Percentiles rank a stretch among this genome's conserved stretches.
These are phyloP conservation scores for Drosophila buzzatii DNA, from an alignment of 2,888 invertebrate species.

Conservation along the genomic window DNA sequence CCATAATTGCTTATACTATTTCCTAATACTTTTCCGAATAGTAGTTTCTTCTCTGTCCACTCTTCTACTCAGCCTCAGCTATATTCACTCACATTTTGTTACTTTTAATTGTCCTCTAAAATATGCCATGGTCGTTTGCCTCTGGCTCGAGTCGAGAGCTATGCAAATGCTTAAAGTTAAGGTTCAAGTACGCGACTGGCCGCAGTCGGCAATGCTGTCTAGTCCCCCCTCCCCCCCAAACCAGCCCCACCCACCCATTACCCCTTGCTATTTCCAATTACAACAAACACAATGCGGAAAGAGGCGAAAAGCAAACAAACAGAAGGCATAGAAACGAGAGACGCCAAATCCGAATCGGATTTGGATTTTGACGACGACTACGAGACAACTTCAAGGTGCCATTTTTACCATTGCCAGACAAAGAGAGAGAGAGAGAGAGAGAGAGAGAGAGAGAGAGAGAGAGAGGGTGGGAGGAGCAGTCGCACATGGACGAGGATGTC, in stretches of 20 bases:
- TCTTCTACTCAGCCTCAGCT: background rate
- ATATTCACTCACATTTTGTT: conserved; percentile 27
- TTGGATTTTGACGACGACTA: conserved; percentile 51
- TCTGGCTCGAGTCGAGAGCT: conserved; percentile 52
- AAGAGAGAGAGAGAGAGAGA: conserved; percentile 14
- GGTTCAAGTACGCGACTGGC: conserved; percentile 54
- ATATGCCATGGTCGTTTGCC: conserved; percentile 36
- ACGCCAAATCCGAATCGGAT: conserved; percentile 46
- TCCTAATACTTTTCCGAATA: background rate
- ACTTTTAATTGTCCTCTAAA: conserved; percentile 66
- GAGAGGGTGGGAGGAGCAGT: conserved; percentile 2
- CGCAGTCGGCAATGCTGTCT: conserved; percentile 35
- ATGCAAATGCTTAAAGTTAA: conserved; percentile 65
- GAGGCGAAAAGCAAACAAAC: conserved; percentile 22
- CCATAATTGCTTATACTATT: background rate
- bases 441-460: conserved; percentile 13
- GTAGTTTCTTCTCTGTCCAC: background rate
- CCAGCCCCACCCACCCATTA: background rate
- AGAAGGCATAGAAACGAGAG: conserved; percentile 18
- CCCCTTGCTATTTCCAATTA: conserved; percentile 41
- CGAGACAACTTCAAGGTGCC: conserved; percentile 53
- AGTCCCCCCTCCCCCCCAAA: background rate
- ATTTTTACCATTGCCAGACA: conserved; percentile 42
- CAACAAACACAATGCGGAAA: conserved; percentile 35
- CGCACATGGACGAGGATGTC: conserved; percentile 29